Conservation (phyloP, 2,888 invertebrate species). For the Aethes cnicana region DNA sequence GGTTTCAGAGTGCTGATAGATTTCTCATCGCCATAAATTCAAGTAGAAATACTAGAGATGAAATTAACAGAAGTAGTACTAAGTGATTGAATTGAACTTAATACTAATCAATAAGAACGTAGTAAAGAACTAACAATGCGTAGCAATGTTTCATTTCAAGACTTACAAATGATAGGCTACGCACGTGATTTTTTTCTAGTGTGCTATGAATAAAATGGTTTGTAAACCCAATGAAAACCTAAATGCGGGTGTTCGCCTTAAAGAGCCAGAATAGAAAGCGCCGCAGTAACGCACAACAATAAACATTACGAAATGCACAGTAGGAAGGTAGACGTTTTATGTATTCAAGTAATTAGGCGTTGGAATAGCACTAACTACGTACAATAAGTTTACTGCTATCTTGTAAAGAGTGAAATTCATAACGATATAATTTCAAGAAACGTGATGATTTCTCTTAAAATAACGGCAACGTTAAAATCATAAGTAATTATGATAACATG, state of each 20-base stretch:
- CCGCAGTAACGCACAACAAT: slow-evolving; percentile 12
- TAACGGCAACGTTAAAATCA: background rate
- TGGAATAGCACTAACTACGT: too few relatives aligned
- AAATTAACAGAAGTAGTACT: slow-evolving; percentile 6
- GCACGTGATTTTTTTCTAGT: too few relatives aligned
- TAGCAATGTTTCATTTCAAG: too few relatives aligned
- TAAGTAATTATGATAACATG: background rate
- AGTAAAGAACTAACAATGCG: too few relatives aligned
- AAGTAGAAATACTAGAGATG: slow-evolving; percentile 16
- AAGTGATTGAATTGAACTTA: slow-evolving; percentile 5
- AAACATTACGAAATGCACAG: slow-evolving; percentile 21
- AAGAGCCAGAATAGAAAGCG: slow-evolving; percentile 26
- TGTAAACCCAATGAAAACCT: background rate
- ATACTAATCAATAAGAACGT: too few relatives aligned
- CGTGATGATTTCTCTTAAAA: slow-evolving; percentile 1
- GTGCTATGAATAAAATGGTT: background rate
- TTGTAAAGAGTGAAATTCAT: slow-evolving; percentile 13
- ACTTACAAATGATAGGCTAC: too few relatives aligned
- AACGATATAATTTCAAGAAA: slow-evolving; percentile 5
- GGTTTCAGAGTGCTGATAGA: slow-evolving; percentile 15
- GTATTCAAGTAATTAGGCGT: slow-evolving; percentile 19
- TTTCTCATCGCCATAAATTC: slow-evolving; percentile 15
- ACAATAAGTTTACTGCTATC: slow-evolving; percentile 15
- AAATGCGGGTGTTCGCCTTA: slow-evolving; percentile 6
- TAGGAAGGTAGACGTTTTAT: slow-evolving; percentile 9